Evolutionary conservation across 2,888 invertebrate species (phyloP), one percentile per base, ranked within the genome.

Genomic region (Dioctria linearis): DNA sequence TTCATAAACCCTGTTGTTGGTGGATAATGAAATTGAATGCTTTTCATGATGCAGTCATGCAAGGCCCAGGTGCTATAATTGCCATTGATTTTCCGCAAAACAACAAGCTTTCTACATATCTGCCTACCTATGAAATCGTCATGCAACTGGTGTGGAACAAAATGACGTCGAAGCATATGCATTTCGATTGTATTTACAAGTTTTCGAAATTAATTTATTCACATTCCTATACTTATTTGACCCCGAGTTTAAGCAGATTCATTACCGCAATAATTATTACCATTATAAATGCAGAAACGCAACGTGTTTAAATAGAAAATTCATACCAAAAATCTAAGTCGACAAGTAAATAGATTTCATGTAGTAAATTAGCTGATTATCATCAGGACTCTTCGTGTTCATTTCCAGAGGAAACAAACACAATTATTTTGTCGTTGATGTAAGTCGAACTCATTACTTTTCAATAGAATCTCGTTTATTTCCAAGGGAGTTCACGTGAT

Each of bases 1-100:
- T 25, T 25, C 25, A 25, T 25, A 25, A 25, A 25, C 25, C 46
- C 46, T 46, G 46, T 46, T 42, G 66, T 11, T 40, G 42, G 5
- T 65, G 6, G 67, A 9, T 67, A 67, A 67, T 67, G 3, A 43
- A 67, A 67, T 67, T 67, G 25, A 37, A 46, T 3, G 25, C n/a
- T 4, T 54, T 54, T n/a, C 54, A 3, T n/a, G 54, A n/a, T 54
- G 13, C 46, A 67, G 11, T 67, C 67, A 67, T 43, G 49, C 49
- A 49, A 63, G 71, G 78, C 78, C 78, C 80, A 80, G 80, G 71
- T 78, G 78, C n/a, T 51, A 69, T 78, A 78, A 78, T 78, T 80
- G 78, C 51, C 43, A 80, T 80, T 66, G 80, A 78, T 80, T 80
- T 78, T 78, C 61, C 63, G 2, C 25, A 25, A 25, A 25, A 25